phyloP scores from a whole-genome alignment of 2,888 invertebrate species.

The Limnephilus marmoratus region DNA sequence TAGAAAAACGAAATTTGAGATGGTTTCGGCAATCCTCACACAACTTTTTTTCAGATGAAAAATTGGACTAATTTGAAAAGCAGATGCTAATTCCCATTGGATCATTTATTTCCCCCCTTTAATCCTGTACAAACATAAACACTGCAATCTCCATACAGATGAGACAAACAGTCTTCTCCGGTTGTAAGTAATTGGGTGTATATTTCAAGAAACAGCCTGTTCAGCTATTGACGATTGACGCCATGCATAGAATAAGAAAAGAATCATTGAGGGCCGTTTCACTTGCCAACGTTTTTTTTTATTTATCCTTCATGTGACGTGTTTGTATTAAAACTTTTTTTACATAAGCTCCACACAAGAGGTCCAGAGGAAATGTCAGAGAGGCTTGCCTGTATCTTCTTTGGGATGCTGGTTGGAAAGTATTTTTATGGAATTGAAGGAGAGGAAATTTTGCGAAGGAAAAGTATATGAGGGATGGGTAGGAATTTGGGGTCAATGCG shows the following conservation, averaged over 20 bases:
- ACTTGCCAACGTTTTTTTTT: too few relatives aligned
- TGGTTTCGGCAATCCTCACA: neutral
- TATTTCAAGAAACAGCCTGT: slow-evolving; percentile 29
- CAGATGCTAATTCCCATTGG: neutral
- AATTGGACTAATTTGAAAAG: neutral
- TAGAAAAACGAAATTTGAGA: neutral
- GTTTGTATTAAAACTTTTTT: too few relatives aligned
- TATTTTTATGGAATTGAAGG: too few relatives aligned
- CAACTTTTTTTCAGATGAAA: neutral
- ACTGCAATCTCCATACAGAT: neutral
- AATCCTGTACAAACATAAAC: neutral
- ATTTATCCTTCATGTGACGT: too few relatives aligned
- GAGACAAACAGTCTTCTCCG: neutral
- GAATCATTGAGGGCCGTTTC: too few relatives aligned
- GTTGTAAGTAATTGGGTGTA: slow-evolving; percentile 32
- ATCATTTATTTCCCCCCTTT: neutral
- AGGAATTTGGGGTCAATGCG: too few relatives aligned
- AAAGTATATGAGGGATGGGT: too few relatives aligned
- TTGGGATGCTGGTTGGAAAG: too few relatives aligned
- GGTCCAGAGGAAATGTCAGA: too few relatives aligned
- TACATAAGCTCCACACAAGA: too few relatives aligned
- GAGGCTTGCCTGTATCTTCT: too few relatives aligned
- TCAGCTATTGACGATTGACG: neutral
- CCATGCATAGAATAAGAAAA: neutral
- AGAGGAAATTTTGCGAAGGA: too few relatives aligned